phyloP scores from a whole-genome alignment of 2,888 invertebrate genomes.

The Diaphora mendica region DNA sequence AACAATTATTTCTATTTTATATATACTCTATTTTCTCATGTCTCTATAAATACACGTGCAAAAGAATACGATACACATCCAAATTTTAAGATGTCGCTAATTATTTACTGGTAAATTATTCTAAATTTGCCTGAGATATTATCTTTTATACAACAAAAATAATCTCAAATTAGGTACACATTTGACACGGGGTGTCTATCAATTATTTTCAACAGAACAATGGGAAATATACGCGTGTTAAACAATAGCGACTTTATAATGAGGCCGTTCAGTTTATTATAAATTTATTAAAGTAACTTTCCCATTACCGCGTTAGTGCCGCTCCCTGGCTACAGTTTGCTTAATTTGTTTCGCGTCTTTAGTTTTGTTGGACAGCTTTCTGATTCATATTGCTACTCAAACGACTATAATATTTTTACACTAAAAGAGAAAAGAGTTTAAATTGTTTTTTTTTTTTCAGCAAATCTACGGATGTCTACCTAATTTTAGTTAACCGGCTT shows the following conservation, averaged over 20 bases:
- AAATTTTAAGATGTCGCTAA: background rate
- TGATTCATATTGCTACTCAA: constrained; percentile 46
- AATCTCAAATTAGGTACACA: background rate
- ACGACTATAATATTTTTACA: constrained; percentile 30
- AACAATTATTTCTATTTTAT: too few relatives aligned
- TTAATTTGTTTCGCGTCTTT: constrained; percentile 55
- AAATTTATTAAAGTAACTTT: constrained; percentile 58
- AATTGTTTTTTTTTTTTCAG: background rate
- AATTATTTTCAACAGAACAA: constrained; percentile 19
- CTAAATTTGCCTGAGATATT: background rate
- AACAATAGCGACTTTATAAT: constrained; percentile 28
- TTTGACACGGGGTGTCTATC: constrained; percentile 13
- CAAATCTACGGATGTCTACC: background rate
- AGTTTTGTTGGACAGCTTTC: constrained; percentile 61
- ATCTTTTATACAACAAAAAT: background rate
- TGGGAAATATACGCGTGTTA: constrained; percentile 11
- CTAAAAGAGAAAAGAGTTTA: constrained; percentile 15
- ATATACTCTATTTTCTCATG: background rate
- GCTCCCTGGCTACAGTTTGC: constrained; percentile 51
- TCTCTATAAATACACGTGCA: too few relatives aligned
- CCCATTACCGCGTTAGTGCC: constrained; percentile 51
- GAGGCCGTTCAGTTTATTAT: constrained; percentile 51
- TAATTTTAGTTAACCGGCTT: background rate
- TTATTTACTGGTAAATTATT: background rate
- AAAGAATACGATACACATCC: background rate